A percentile compares a stretch with the other conserved stretches of the same genome.
Conservation (phyloP, 2,797 vertebrate species). For the Syngnathus rostellatus region DNA sequence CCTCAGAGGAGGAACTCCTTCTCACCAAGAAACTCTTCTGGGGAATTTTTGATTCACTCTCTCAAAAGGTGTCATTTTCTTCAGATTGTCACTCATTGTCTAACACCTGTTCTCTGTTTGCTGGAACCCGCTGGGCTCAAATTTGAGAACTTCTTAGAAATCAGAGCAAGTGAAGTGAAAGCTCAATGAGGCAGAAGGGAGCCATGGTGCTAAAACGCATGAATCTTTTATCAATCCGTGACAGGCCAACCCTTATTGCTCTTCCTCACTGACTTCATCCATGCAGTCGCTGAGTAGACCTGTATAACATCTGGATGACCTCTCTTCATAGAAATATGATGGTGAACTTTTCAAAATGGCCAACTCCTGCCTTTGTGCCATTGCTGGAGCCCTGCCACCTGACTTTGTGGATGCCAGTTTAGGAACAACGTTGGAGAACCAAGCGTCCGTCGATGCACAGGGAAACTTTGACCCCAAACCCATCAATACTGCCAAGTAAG, state of each 20-base stretch:
- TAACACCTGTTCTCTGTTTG: not conserved
- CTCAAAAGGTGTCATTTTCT: conserved; percentile 79
- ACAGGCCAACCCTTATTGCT: conserved; percentile 26
- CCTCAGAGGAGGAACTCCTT: conserved; percentile 90
- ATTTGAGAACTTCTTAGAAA: not conserved
- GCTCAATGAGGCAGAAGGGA: conserved; percentile 28
- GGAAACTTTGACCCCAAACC: conserved; percentile 98
- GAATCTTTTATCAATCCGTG: conserved; percentile 55
- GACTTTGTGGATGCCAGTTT: conserved; percentile 88
- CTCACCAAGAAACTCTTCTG: conserved; percentile 98
- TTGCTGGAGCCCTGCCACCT: conserved; percentile 88
- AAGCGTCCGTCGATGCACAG: conserved; percentile 84
- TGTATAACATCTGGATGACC: not conserved
- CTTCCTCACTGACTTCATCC: conserved; percentile 8
- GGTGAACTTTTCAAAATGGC: conserved; percentile 93
- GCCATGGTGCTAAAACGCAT: conserved; percentile 36
- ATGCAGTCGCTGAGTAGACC: conserved; percentile 8
- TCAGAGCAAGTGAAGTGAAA: conserved; percentile 36
- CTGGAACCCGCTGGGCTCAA: not conserved
- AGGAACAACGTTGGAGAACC: conserved; percentile 81
- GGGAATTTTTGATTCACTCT: conserved; percentile 95
- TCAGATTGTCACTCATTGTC: not conserved
- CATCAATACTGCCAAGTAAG: conserved; percentile 90
- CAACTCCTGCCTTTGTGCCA: conserved; percentile 87
- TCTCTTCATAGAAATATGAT: conserved; percentile 82